phyloP scores from a whole-genome alignment of 2,888 invertebrate species.

The Brachylomia viminalis region DNA sequence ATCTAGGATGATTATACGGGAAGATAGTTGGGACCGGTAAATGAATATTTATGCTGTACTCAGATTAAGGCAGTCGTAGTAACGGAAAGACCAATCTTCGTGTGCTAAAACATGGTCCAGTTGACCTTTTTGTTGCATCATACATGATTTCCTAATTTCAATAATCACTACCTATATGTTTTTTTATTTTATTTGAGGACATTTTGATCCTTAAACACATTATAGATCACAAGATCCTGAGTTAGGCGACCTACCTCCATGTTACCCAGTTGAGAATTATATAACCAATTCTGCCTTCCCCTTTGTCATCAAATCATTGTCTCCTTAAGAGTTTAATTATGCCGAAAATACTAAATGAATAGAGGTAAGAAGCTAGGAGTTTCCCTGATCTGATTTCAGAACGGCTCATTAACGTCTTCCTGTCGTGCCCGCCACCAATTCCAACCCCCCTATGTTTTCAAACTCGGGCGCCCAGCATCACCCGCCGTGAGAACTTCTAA shows the following conservation, averaged over 20 bases:
- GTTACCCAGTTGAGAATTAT: background rate
- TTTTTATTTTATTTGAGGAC: background rate
- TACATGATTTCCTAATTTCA: background rate
- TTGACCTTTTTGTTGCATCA: background rate
- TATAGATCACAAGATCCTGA: background rate
- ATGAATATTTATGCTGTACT: background rate
- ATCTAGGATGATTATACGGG: constrained; percentile 49
- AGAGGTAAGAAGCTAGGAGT: too few relatives aligned
- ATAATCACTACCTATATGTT: background rate
- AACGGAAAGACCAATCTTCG: background rate
- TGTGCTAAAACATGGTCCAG: background rate
- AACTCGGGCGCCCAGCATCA: constrained; percentile 21
- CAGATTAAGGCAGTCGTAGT: background rate
- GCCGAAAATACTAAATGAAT: too few relatives aligned
- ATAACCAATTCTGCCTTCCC: background rate
- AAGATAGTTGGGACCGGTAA: background rate
- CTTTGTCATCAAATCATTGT: background rate
- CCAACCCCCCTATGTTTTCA: constrained; percentile 34
- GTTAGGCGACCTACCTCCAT: background rate
- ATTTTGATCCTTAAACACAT: background rate
- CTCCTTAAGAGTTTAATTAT: background rate
- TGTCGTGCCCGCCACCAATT: background rate
- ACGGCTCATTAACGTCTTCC: background rate
- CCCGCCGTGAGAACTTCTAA: constrained; percentile 55
- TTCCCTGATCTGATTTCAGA: background rate